A percentile compares a stretch with the other conserved stretches of the same genome.
phyloP scores from a whole-genome alignment of 2,113 vertebrate genomes.

The Zapus hudsonius region DNA sequence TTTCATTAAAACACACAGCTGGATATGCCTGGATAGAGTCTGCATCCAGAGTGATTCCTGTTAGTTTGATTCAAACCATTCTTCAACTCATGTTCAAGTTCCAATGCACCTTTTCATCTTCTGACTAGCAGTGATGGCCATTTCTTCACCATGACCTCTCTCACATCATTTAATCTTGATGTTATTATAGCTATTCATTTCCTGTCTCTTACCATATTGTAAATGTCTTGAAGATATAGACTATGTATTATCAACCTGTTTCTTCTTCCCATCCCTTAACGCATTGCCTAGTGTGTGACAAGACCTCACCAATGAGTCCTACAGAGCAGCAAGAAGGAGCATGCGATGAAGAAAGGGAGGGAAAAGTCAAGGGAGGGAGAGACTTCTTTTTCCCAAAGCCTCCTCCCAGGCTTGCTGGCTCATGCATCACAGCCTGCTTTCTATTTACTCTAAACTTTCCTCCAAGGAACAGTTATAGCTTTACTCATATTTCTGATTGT shows the following conservation, averaged over 20 bases:
- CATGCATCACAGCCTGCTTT: not conserved
- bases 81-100: slow-evolving; percentile 1
- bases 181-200: slow-evolving; percentile 29
- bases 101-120: not conserved
- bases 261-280: not conserved
- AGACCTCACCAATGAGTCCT: not conserved
- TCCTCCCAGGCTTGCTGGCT: slow-evolving; percentile 12
- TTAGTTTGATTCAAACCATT: slow-evolving; percentile 5
- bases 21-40: not conserved
- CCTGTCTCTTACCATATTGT: slow-evolving; percentile 24
- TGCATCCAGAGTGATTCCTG: not conserved
- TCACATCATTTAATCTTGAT: slow-evolving; percentile 1
- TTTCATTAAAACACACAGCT: not conserved
- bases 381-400: not conserved
- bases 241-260: slow-evolving; percentile 5
- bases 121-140: not conserved
- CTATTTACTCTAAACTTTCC: slow-evolving; percentile 57
- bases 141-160: slow-evolving; percentile 15
- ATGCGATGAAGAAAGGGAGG: accelerated
- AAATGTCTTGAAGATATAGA: slow-evolving; percentile 10
- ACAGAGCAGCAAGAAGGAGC: not conserved
- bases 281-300: not conserved
- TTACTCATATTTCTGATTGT: slow-evolving; percentile 29
- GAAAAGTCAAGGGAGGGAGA: not conserved
- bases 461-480: slow-evolving; percentile 50